Conservation (phyloP, 2,888 invertebrate genomes). For the Malachius bipustulatus region DNA sequence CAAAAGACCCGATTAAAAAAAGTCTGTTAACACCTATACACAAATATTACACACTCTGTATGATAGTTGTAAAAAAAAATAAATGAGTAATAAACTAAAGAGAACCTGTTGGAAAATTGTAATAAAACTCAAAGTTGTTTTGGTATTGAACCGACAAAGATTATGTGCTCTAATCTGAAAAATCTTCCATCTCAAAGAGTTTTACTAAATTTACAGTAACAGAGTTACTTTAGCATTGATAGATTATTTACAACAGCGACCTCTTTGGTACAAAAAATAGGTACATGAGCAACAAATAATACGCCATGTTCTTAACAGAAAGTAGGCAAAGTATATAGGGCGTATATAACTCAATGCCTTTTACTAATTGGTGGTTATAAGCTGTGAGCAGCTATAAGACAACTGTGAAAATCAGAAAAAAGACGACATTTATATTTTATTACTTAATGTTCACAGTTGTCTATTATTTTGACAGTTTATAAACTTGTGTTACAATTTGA, state of each 20-base stretch:
- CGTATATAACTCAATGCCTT: too few relatives aligned
- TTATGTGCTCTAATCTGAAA: slow-evolving; percentile 32
- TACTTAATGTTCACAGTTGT: too few relatives aligned
- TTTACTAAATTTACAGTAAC: slow-evolving; percentile 25
- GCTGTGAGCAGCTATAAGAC: too few relatives aligned
- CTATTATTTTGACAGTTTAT: too few relatives aligned
- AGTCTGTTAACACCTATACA: neutral
- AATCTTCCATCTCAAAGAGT: slow-evolving; percentile 22
- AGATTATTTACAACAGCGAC: slow-evolving; percentile 34
- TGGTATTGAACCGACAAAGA: slow-evolving; percentile 32
- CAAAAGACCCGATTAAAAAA: slow-evolving; percentile 11
- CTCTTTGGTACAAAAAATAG: slow-evolving; percentile 34
- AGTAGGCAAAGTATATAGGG: neutral
- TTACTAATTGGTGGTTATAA: too few relatives aligned
- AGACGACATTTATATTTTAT: too few relatives aligned
- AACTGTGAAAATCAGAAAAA: too few relatives aligned
- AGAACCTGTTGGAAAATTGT: neutral
- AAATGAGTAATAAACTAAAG: slow-evolving; percentile 4
- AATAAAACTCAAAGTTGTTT: slow-evolving; percentile 29
- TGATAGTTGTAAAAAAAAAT: slow-evolving; percentile 4
- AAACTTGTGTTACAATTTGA: too few relatives aligned
- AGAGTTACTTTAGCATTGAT: slow-evolving; percentile 28
- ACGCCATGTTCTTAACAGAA: slow-evolving; percentile 5
- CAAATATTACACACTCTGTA: neutral
- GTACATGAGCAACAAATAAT: slow-evolving; percentile 32